Conservation (phyloP, 2,888 invertebrate genomes). For the Dynastes tityus region DNA sequence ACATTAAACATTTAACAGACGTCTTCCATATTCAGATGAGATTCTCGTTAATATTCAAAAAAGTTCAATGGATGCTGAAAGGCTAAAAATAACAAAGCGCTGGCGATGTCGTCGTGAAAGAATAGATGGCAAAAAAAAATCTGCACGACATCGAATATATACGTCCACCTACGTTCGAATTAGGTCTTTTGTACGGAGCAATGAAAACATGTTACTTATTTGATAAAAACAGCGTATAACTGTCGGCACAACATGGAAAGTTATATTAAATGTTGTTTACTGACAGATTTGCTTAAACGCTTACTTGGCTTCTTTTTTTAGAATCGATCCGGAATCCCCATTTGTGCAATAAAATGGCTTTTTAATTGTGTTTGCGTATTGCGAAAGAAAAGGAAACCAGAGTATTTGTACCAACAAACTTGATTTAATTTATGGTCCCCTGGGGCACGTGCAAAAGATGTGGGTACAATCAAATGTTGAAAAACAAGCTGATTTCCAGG, state of each 20-base stretch:
- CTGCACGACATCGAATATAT: constrained; percentile 23
- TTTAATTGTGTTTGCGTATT: constrained; percentile 3
- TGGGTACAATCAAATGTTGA: no score
- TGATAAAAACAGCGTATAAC: constrained; percentile 25
- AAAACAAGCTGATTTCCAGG: no score
- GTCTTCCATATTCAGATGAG: neutral
- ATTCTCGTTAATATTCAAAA: neutral
- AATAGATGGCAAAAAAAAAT: constrained; percentile 10
- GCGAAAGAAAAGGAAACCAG: neutral
- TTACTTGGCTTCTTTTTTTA: constrained; percentile 23
- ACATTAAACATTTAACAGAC: neutral
- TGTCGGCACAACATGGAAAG: constrained; percentile 23
- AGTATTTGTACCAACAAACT: constrained; percentile 2
- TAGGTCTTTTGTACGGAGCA: constrained; percentile 25
- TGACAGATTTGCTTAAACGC: constrained; percentile 28
- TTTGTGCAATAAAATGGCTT: constrained; percentile 9
- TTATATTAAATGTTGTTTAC: constrained; percentile 34
- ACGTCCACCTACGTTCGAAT: constrained; percentile 37
- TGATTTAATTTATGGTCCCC: constrained; percentile 7
- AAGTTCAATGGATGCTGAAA: constrained; percentile 12
- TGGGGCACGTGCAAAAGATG: neutral
- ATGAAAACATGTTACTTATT: constrained; percentile 37
- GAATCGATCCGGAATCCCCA: neutral
- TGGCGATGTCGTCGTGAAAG: constrained; percentile 14
- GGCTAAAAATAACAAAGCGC: constrained; percentile 24